Evolutionary conservation across 2,888 invertebrate genomes (phyloP), one percentile per base, ranked within the genome.

Genomic region (Tridacna gigas): DNA sequence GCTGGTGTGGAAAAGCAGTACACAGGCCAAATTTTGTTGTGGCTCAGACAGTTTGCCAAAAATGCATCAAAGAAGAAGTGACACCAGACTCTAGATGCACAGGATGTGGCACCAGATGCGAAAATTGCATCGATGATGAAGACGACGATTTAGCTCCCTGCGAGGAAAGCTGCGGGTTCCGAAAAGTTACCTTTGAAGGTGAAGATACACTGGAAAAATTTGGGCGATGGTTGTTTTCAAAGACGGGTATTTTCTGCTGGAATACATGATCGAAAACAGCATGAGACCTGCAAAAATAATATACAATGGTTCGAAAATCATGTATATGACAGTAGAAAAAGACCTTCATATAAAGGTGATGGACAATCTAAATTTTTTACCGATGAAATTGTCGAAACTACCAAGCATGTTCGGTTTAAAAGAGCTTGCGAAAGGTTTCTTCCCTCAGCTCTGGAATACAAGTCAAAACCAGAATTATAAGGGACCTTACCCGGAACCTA

Each of bases 301-400:
- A 77, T 37, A n/a, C n/a, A n/a, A n/a, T n/a, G n/a, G n/a, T n/a
- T n/a, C n/a, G n/a, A n/a, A n/a, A n/a, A n/a, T n/a, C n/a, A n/a
- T n/a, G n/a, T n/a, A n/a, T n/a, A n/a, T n/a, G n/a, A n/a, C n/a
- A n/a, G n/a, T n/a, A n/a, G n/a, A n/a, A n/a, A n/a, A n/a, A n/a
- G n/a, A n/a, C n/a, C n/a, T n/a, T n/a, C n/a, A n/a, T n/a, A n/a
- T n/a, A n/a, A n/a, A n/a, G n/a, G n/a, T n/a, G n/a, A n/a, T n/a
- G n/a, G n/a, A n/a, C n/a, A n/a, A n/a, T 56, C 37, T 80, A 11
- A 87, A 84, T 63, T 83, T 85, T 75, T 51, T 86, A 79, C 86
- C 86, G 9, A 84, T 84, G 86, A 80, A 82, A 22, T 69, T 88
- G 61, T 25, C 79, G 37, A 74, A 79, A 37, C 25, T 85, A 51